Conservation (phyloP, 2,113 vertebrate genomes). For the Malurus elegans region DNA sequence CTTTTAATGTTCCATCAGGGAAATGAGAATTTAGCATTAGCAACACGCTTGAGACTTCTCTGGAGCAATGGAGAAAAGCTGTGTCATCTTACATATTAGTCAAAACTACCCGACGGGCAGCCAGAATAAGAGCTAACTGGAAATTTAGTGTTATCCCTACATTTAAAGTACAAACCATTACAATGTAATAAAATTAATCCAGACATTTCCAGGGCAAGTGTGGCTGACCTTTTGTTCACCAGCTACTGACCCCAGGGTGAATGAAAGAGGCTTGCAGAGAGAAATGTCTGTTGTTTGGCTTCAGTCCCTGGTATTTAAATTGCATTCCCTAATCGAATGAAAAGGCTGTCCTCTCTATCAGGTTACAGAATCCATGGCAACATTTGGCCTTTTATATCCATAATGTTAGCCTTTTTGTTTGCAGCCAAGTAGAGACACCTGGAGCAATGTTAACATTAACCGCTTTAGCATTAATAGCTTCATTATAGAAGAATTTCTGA, state of each 20-base stretch:
- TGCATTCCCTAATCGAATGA: constrained; percentile 84
- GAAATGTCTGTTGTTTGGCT: constrained; percentile 83
- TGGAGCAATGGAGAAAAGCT: constrained; percentile 1
- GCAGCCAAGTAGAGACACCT: constrained; percentile 80
- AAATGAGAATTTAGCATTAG: background rate
- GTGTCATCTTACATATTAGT: constrained; percentile 58
- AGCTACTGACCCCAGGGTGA: constrained; percentile 81
- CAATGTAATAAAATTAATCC: constrained; percentile 83
- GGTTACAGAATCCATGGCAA: constrained; percentile 87
- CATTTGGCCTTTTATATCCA: constrained; percentile 84
- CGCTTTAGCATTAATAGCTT: constrained; percentile 83
- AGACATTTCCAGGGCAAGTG: constrained; percentile 86
- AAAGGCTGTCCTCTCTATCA: constrained; percentile 84
- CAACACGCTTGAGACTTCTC: background rate
- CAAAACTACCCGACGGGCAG: constrained; percentile 43
- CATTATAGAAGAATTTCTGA: constrained; percentile 83
- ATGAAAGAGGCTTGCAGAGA: constrained; percentile 75
- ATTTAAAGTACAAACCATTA: constrained; percentile 81
- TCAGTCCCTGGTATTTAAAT: constrained; percentile 84
- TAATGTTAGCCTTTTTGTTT: constrained; percentile 86
- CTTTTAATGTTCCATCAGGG: background rate
- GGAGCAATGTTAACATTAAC: constrained; percentile 84
- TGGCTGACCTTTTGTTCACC: constrained; percentile 83
- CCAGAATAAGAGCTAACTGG: constrained; percentile 66
- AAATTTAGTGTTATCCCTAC: constrained; percentile 76